Evolutionary conservation across 1,140 invertebrate genomes (phyloP).

Genomic region (Dinothrombium tinctorium): DNA sequence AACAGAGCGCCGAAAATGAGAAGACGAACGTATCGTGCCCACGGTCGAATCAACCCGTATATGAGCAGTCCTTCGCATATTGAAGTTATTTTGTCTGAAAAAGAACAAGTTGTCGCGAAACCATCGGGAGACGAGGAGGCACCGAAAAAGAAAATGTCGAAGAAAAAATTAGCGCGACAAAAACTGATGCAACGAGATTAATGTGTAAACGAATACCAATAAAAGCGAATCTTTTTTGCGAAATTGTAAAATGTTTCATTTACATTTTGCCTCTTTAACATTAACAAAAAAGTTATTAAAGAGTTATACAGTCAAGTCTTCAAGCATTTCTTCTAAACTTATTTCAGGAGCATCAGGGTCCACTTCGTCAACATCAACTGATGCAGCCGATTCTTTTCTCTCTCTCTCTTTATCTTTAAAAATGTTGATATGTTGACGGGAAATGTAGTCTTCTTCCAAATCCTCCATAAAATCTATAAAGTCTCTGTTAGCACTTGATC

Average conservation of each 20-base stretch:
- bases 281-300: too few relatives aligned
- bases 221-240: too few relatives aligned
- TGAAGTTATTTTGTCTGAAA: constrained; percentile 85
- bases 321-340: constrained; percentile 88
- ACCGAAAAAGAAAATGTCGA: constrained; percentile 65
- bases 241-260: constrained; percentile 1
- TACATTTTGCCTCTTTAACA: neutral
- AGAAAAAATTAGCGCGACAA: constrained; percentile 53
- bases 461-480: constrained; percentile 92
- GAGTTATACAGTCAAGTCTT: too few relatives aligned
- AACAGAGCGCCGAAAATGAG: constrained; percentile 91
- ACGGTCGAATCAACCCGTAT: constrained; percentile 98
- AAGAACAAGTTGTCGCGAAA: constrained; percentile 79
- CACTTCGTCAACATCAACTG: constrained; percentile 31
- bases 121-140: constrained; percentile 35
- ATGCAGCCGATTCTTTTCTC: constrained; percentile 19
- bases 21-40: constrained; percentile 91
- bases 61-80: constrained; percentile 99
- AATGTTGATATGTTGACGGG: constrained; percentile 78
- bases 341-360: constrained; percentile 53
- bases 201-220: neutral
- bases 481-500: constrained; percentile 34
- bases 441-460: constrained; percentile 71
- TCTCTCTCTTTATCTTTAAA: constrained; percentile 29
- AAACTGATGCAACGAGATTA: constrained; percentile 19